phyloP scores from a whole-genome alignment of 2,888 invertebrate species.

The Tinea trinotella region DNA sequence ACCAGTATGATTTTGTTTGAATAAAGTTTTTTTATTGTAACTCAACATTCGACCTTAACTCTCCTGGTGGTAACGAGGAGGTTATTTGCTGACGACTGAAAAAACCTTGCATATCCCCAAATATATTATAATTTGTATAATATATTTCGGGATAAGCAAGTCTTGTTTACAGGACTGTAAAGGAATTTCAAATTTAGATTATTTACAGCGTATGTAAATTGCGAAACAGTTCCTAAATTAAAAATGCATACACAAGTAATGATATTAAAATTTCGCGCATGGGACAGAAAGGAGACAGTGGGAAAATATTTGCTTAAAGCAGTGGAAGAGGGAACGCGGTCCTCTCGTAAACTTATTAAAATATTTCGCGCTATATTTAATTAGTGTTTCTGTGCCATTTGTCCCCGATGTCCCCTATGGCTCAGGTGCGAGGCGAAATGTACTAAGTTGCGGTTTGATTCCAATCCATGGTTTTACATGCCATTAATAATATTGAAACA shows the following conservation, averaged over 20 bases:
- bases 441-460: background rate
- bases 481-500: too few species aligned
- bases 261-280: constrained; percentile 68
- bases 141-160: too few species aligned
- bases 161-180: too few species aligned
- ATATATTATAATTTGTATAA: too few species aligned
- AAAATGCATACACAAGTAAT: constrained; percentile 42
- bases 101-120: too few species aligned
- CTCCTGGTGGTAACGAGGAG: too few species aligned
- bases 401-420: constrained; percentile 44
- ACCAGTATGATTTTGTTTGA: too few species aligned
- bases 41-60: too few species aligned
- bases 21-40: too few species aligned
- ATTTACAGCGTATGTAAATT: constrained; percentile 1
- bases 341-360: constrained; percentile 68
- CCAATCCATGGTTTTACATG: background rate
- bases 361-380: constrained; percentile 68
- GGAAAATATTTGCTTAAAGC: constrained; percentile 63
- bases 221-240: constrained; percentile 12
- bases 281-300: constrained; percentile 30
- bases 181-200: background rate
- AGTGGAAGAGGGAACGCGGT: constrained; percentile 30
- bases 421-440: constrained; percentile 14
- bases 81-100: too few species aligned
- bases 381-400: constrained; percentile 60